Base-by-base conservation (phyloP, 1,140 invertebrate genomes). In the Matsumurasca onukii region DNA sequence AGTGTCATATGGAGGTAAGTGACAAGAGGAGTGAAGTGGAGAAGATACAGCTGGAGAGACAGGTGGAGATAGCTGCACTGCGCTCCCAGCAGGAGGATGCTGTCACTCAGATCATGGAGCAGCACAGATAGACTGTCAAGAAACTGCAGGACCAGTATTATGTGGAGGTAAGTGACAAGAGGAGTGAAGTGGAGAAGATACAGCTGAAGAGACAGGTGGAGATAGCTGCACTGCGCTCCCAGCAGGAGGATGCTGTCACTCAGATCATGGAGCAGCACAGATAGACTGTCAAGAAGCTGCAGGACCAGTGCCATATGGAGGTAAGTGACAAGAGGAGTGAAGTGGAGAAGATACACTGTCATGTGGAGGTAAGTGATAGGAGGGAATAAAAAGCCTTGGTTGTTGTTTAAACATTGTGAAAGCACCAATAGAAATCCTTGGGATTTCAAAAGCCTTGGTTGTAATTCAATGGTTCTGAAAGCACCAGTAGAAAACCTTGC, bases 1-100 rank as follows among this genome's bases (percentile, higher is more conserved):
- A 69, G 52, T 64, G 34, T 31, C 25, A 51, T 15, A 24, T 59
- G 34, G 68, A 69, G 62, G 68, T 66, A 25, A n/a, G n/a, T n/a
- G 34, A 61, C 5, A 29, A 25, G n/a, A 1, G 30, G 27, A 55
- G 49, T 27, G 66, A 49, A 25, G n/a, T 15, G n/a, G 61, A 63
- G 22, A 17, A 34, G 22, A 22, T 31, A n/a, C 30, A 63, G 39
- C 34, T 25, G 0, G 22, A 45, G 34, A 25, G 48, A 27, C 24
- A 63, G 48, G 25, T 24, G 20, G 62, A 9, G 20, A 1, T 67
- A 67, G 45, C 65, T 17, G 27, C 22, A 2, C 2, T 12, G 2
- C 12, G 45, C 17, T 13, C 29, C 3, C 25, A 66, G 52, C 61
- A 67, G 24, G 20, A 69, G 31, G 48, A 25, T 25, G 68, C 31